A percentile compares a stretch with the other conserved stretches of the same genome.
These are phyloP conservation scores for Fragum whitleyi DNA, from an alignment of 2,888 invertebrate genomes.

Conservation along the genomic window DNA sequence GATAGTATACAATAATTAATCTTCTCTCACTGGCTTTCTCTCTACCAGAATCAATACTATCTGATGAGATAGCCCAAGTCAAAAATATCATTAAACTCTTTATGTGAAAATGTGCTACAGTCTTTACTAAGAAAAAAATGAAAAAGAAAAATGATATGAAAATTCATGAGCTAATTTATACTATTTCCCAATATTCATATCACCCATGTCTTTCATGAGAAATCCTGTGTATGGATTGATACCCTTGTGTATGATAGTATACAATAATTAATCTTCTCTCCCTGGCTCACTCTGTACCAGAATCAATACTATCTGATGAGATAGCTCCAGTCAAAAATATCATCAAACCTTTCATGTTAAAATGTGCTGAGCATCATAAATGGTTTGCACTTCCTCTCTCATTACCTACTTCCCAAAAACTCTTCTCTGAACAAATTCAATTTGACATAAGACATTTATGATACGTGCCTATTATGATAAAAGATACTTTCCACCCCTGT, in stretches of 20 bases:
- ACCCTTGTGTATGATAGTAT: slow-evolving; percentile 14
- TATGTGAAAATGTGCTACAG: slow-evolving; percentile 14
- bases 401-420: neutral
- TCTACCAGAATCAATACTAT: neutral
- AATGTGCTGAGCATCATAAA: slow-evolving; percentile 14
- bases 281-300: neutral
- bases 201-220: no score
- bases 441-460: no score
- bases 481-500: no score
- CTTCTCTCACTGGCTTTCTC: neutral
- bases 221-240: neutral
- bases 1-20: slow-evolving; percentile 12
- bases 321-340: slow-evolving; percentile 13
- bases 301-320: slow-evolving; percentile 14
- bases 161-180: no score
- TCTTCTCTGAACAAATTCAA: neutral
- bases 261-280: slow-evolving; percentile 11
- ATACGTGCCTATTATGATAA: no score
- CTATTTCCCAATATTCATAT: no score
- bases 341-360: slow-evolving; percentile 14
- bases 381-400: neutral
- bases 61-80: slow-evolving; percentile 13
- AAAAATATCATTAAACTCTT: slow-evolving; percentile 13
- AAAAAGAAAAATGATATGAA: no score
- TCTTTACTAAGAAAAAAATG: no score